Percentiles rank a stretch among this genome's conserved stretches.
phyloP scores from a whole-genome alignment of 2,113 vertebrate genomes.

The Desmodus rotundus region DNA sequence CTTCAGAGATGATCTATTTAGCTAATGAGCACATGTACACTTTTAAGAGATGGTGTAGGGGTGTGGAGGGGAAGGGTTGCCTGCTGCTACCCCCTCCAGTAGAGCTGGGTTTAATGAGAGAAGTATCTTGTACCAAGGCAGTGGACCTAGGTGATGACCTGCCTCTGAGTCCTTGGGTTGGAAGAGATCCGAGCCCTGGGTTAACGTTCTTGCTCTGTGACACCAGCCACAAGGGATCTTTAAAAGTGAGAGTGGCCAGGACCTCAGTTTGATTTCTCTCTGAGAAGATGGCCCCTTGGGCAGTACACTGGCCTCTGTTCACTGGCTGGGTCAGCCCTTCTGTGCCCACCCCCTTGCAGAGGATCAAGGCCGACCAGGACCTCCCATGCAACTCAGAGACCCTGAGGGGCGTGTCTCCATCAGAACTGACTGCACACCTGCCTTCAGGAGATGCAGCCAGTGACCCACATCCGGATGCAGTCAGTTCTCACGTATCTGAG shows the following conservation, averaged over 20 bases:
- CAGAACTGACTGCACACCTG: not conserved
- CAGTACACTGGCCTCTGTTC: not conserved
- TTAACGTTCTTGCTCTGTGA: not conserved
- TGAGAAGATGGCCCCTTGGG: not conserved
- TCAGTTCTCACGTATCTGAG: not conserved
- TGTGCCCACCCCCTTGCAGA: no score
- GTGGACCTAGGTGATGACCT: rapidly evolving
- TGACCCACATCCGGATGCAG: not conserved
- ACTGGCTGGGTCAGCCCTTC: not conserved
- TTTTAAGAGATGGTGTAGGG: not conserved
- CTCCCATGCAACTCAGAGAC: not conserved
- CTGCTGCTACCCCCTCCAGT: not conserved
- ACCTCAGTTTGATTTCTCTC: not conserved
- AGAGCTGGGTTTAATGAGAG: not conserved
- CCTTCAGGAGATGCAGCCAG: not conserved
- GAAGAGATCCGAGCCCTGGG: not conserved
- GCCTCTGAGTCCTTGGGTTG: not conserved
- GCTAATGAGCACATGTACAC: not conserved
- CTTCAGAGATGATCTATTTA: not conserved
- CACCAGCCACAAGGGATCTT: not conserved
- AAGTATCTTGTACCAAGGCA: not conserved
- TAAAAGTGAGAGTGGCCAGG: not conserved
- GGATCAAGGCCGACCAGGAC: not conserved
- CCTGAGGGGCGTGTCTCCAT: not conserved
- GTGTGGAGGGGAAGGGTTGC: not conserved